A percentile compares a stretch with the other conserved stretches of the same genome.
Conservation (phyloP, 2,797 vertebrate genomes). For the Hydrophis major region DNA sequence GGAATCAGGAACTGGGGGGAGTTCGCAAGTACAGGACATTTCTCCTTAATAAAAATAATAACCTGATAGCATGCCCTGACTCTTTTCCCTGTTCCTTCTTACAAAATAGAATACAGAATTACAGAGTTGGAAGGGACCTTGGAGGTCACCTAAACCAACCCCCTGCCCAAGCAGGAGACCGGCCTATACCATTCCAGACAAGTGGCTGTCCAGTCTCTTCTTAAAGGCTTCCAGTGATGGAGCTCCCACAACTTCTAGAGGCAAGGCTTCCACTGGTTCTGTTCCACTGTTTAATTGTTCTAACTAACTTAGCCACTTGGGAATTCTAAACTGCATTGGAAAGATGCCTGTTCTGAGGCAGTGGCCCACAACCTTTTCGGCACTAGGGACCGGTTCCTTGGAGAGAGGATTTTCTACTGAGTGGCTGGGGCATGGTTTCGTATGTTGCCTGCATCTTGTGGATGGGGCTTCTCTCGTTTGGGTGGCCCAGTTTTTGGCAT, state of each 20-base stretch:
- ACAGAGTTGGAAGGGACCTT: not conserved
- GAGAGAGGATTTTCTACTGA: no score
- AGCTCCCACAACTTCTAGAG: not conserved
- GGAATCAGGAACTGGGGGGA: not conserved
- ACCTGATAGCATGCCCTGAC: not conserved
- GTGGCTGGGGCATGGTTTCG: rapidly evolving
- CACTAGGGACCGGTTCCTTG: no score
- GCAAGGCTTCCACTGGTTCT: not conserved
- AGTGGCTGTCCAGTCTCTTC: not conserved
- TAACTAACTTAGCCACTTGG: not conserved
- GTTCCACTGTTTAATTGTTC: not conserved
- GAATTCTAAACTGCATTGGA: no score
- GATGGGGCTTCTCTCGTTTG: no score
- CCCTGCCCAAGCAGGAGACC: not conserved
- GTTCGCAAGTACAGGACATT: not conserved
- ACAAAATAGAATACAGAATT: not conserved
- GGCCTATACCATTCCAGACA: not conserved
- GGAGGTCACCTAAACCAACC: not conserved
- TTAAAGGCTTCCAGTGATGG: not conserved
- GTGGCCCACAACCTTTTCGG: no score
- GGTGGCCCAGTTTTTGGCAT: no score
- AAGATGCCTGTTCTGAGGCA: no score
- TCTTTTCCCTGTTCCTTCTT: not conserved
- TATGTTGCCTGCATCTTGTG: no score
- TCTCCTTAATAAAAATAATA: not conserved